Base-by-base conservation (phyloP, 92 coral and sea anemone species). In the Hydrozoanthus gracilis region DNA sequence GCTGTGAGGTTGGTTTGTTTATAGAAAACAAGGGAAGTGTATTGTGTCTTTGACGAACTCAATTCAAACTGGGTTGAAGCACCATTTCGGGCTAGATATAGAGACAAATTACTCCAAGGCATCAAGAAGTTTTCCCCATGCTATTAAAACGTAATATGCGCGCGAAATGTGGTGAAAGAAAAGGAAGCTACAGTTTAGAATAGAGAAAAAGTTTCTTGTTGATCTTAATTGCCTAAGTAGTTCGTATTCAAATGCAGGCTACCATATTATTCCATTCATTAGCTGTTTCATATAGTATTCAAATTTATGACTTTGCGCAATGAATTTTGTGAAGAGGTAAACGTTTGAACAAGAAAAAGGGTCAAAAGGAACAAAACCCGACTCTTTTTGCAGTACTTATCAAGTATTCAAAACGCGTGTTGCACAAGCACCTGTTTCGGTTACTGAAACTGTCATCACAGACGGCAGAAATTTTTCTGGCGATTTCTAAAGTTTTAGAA, bases 21-120 rank as follows among this genome's bases (percentile, higher is more conserved):
- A 80, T 48, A 65, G 75, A 80, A 80, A 80, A 80, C 85, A 80
- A 70, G 62, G 74, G 58, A 80, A 80, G 60, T 17, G 85, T 67
- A 80, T 80, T 65, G 75, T 80, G 62, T 80, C 47, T 62, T 52
- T 11, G 8, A 14, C n/a, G 85, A 51, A 80, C 39, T 27, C 49
- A 65, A 80, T 62, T 46, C 46, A 2, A 52, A 49, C 3, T 9
- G 39, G 56, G 73, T 15, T 17, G 11, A 62, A 46, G 47, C 56
- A 78, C 20, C 50, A 45, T 64, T 80, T 80, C 7, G 18, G 18
- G 73, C 46, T 49, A n/a, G 27, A 65, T 64, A 49, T 47, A 17
- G 11, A 65, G 44, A 15, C 20, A 15, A 3, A 39, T n/a, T 46
- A 4, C 44, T 48, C 9, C 52, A 8, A 12, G 69, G 8, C 6